phyloP scores from a whole-genome alignment of 1,140 invertebrate genomes.

The Orchesella cincta region DNA sequence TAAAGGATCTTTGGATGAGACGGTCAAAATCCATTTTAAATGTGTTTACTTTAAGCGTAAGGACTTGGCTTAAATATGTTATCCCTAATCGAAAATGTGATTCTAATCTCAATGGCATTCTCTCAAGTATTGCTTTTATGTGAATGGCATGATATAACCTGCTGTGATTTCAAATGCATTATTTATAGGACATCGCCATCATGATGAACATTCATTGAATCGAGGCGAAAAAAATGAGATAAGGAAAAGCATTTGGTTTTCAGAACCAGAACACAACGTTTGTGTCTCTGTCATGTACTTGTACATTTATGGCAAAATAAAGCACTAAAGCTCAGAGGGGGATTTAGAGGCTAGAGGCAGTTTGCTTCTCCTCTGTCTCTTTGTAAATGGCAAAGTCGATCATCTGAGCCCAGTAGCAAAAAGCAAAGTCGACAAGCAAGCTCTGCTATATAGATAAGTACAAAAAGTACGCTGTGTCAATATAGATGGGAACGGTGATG shows the following conservation, averaged over 20 bases:
- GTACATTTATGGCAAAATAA: not conserved
- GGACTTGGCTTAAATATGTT: not conserved
- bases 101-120: too few species aligned
- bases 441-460: not conserved
- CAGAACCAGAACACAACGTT: not conserved
- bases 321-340: not conserved
- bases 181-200: slow-evolving; percentile 5
- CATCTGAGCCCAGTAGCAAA: not conserved
- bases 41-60: not conserved
- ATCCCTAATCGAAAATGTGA: not conserved
- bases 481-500: not conserved
- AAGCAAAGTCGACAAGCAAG: not conserved
- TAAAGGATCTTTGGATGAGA: not conserved
- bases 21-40: not conserved
- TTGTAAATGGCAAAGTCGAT: not conserved
- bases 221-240: not conserved
- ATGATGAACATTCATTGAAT: not conserved
- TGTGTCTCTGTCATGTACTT: not conserved
- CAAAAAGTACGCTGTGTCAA: not conserved
- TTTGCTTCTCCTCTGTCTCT: not conserved
- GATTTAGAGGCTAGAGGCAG: not conserved
- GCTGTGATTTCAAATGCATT: not conserved
- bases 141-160: not conserved
- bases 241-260: not conserved
- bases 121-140: too few species aligned